These are phyloP conservation scores for Colistium nudipinnis DNA, from an alignment of 2,113 vertebrate genomes.

Conservation along the genomic window DNA sequence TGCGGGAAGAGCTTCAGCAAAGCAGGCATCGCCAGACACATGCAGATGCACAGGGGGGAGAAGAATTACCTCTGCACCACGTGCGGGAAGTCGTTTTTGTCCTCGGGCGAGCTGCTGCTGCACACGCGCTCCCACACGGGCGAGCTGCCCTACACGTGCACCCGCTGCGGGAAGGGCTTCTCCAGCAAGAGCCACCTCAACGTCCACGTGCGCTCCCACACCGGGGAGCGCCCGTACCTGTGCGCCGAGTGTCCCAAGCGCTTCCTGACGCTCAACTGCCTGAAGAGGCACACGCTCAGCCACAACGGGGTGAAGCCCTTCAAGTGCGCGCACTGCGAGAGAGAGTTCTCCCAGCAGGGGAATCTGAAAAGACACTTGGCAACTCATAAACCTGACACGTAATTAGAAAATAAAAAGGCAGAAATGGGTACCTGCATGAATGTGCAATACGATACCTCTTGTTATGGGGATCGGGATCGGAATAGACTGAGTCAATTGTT, in stretches of 20 bases:
- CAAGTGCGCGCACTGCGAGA: conserved; percentile 62
- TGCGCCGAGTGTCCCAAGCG: conserved; percentile 65
- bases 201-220: conserved; percentile 69
- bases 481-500: no score
- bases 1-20: conserved; percentile 69
- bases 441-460: neutral
- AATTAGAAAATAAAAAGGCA: no score
- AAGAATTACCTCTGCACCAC: conserved; percentile 69
- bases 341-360: conserved; percentile 71
- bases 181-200: conserved; percentile 64
- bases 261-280: conserved; percentile 68
- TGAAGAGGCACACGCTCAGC: conserved; percentile 69
- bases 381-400: conserved; percentile 52
- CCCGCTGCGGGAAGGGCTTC: conserved; percentile 69
- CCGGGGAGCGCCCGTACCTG: conserved; percentile 66
- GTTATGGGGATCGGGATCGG: no score
- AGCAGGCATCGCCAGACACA: conserved; percentile 52
- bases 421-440: no score
- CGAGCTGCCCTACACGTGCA: conserved; percentile 70
- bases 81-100: conserved; percentile 70
- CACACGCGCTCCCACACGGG: conserved; percentile 70
- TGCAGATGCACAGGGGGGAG: conserved; percentile 73
- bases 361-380: conserved; percentile 70
- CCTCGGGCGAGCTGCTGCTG: conserved; percentile 69
- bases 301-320: conserved; percentile 69